These are phyloP conservation scores for Plodia interpunctella DNA, from an alignment of 1,140 invertebrate genomes.

Conservation along the genomic window DNA sequence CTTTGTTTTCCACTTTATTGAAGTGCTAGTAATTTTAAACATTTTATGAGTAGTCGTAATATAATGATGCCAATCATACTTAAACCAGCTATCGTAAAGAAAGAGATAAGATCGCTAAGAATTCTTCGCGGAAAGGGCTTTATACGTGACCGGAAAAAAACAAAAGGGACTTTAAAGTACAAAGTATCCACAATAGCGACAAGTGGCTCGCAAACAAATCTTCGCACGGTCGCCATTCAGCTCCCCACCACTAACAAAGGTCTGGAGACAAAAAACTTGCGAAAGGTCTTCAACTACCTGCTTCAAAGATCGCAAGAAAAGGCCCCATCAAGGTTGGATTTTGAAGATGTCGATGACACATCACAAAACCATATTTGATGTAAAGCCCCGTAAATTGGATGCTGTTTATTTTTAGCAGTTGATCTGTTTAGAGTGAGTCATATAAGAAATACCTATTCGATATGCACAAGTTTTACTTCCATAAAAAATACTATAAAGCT, in stretches of 20 bases:
- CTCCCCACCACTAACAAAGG: conserved; percentile 38
- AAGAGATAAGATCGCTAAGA: background rate
- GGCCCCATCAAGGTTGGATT: conserved; percentile 29
- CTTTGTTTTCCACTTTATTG: no score
- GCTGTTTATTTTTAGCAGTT: conserved; percentile 28
- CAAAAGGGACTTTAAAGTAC: conserved; percentile 18
- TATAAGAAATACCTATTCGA: conserved; percentile 11
- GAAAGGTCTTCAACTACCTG: conserved; percentile 60
- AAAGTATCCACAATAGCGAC: conserved; percentile 24
- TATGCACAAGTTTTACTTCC: conserved; percentile 14
- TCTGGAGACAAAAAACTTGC: conserved; percentile 51
- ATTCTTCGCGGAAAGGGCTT: conserved; percentile 5
- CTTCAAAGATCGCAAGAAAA: conserved; percentile 29
- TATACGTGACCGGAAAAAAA: conserved; percentile 8
- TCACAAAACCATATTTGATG: conserved; percentile 30
- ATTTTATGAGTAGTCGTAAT: background rate
- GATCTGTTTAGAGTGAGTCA: conserved; percentile 31
- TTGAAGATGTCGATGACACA: conserved; percentile 51
- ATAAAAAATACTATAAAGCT: conserved; percentile 13
- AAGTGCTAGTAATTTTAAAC: no score
- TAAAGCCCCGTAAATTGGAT: conserved; percentile 15
- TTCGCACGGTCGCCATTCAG: conserved; percentile 35
- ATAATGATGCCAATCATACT: background rate
- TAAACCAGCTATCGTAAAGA: background rate
- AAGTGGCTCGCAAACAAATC: conserved; percentile 39